Conservation (phyloP, 2,113 vertebrate species). For the Trematomus loennbergii region DNA sequence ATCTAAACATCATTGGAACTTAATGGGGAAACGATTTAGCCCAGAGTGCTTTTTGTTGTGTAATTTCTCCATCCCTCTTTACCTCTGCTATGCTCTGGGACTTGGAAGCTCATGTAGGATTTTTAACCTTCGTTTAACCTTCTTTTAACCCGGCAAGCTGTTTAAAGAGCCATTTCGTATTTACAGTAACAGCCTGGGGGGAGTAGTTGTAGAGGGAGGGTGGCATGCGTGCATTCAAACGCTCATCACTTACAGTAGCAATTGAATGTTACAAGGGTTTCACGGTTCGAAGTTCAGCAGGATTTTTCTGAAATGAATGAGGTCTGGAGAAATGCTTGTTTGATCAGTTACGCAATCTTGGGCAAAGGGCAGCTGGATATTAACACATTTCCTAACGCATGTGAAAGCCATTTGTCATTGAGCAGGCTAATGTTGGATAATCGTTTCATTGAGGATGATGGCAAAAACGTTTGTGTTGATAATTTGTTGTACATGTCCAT, state of each 20-base stretch:
- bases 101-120: background rate
- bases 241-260: background rate
- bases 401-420: background rate
- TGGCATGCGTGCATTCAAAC: conserved; percentile 1
- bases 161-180: conserved; percentile 26
- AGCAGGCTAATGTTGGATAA: too few species aligned
- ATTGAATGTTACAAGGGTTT: conserved; percentile 12
- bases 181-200: conserved; percentile 12
- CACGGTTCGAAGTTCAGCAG: conserved; percentile 4
- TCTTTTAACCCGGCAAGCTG: conserved; percentile 20
- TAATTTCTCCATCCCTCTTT: background rate
- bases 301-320: conserved; percentile 2
- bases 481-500: background rate
- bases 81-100: background rate
- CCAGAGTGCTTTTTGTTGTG: background rate
- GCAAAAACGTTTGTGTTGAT: background rate
- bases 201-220: conserved; percentile 6
- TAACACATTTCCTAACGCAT: too few species aligned
- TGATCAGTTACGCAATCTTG: background rate
- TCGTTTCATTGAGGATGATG: background rate
- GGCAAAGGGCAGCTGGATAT: background rate
- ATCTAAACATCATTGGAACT: conserved; percentile 18
- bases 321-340: conserved; percentile 1
- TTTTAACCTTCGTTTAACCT: conserved; percentile 29
- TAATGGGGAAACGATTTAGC: conserved; percentile 9